phyloP scores from a whole-genome alignment of 1,140 invertebrate species.

The Druon quercuslanigerum region DNA sequence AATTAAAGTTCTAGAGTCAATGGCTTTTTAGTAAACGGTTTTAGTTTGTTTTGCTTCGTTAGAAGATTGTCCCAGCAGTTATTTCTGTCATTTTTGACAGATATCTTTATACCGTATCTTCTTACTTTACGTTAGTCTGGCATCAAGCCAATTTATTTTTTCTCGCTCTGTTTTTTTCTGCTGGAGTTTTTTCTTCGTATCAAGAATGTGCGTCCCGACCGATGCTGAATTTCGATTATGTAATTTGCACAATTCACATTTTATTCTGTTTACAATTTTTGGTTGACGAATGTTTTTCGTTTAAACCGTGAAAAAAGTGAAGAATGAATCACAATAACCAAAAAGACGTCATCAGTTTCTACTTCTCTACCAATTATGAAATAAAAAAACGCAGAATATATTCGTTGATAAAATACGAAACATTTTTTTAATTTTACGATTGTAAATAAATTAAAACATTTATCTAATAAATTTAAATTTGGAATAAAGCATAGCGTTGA shows the following conservation, averaged over 20 bases:
- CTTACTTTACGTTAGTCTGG: not conserved
- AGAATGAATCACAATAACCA: too few relatives aligned
- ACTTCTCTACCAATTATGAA: too few relatives aligned
- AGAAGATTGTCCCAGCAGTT: not conserved
- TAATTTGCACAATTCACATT: not conserved
- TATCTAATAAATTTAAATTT: too few relatives aligned
- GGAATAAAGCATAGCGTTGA: too few relatives aligned
- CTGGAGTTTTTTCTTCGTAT: not conserved
- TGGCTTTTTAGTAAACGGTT: not conserved
- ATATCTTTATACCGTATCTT: not conserved
- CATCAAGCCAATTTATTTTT: slow-evolving; percentile 3
- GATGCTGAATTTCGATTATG: not conserved
- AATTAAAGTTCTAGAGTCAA: not conserved
- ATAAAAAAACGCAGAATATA: too few relatives aligned
- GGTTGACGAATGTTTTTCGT: not conserved
- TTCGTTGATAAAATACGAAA: too few relatives aligned
- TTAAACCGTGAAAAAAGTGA: not conserved
- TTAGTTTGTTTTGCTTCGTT: not conserved
- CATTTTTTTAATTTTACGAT: too few relatives aligned
- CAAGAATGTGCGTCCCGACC: not conserved
- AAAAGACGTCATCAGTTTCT: too few relatives aligned
- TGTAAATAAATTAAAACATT: too few relatives aligned
- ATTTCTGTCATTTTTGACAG: slow-evolving; percentile 7
- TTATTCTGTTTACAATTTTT: slow-evolving; percentile 6
- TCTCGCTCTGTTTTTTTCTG: not conserved